Percentiles rank a stretch among this genome's conserved stretches.
Conservation (phyloP, 2,888 invertebrate species). For the Diaprepes abbreviatus region DNA sequence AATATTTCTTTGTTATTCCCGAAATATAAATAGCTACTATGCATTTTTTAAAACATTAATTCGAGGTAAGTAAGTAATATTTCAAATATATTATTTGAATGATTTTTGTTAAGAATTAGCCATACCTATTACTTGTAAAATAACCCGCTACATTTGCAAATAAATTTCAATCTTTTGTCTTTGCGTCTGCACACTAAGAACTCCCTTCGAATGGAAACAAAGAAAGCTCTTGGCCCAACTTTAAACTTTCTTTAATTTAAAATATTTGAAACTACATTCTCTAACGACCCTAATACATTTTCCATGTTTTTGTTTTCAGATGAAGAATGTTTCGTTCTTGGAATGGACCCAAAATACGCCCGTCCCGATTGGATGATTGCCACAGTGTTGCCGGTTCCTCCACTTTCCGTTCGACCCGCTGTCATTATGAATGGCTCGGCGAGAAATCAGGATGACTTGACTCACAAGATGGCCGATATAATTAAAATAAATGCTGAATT, state of each 20-base stretch:
- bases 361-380: constrained; percentile 99
- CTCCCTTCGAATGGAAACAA: constrained; percentile 7
- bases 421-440: constrained; percentile 99
- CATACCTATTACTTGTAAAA: no score
- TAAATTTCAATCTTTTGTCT: no score
- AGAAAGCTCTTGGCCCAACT: constrained; percentile 10
- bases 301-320: constrained; percentile 70
- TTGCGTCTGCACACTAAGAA: not conserved
- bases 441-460: constrained; percentile 98
- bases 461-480: constrained; percentile 98
- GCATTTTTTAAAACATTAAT: no score
- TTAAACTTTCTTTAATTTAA: constrained; percentile 21
- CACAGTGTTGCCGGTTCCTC: constrained; percentile 97
- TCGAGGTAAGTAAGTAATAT: no score
- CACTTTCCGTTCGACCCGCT: constrained; percentile 95
- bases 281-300: constrained; percentile 28
- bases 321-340: constrained; percentile 94
- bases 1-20: no score
- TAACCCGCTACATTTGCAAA: no score
- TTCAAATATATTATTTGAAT: no score
- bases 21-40: no score
- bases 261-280: constrained; percentile 16
- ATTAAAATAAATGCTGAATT: constrained; percentile 98
- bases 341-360: constrained; percentile 96
- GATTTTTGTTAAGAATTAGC: no score